Conservation (phyloP, 2,797 vertebrate species). For the Bradypus variegatus region DNA sequence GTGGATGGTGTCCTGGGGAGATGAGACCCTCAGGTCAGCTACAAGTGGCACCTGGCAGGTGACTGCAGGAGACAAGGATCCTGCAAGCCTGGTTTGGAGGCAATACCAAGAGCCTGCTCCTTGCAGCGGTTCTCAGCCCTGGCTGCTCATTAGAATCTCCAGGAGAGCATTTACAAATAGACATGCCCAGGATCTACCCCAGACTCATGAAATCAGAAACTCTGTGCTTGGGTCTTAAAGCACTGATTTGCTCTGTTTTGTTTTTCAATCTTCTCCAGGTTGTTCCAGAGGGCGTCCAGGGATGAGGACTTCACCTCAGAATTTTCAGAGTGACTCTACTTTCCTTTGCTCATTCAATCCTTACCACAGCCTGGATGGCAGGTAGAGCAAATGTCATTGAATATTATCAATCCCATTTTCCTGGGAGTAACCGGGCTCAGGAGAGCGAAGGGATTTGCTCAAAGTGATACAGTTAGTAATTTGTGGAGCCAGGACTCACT, state of each 20-base stretch:
- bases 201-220: neutral
- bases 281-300: neutral
- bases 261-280: neutral
- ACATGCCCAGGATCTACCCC: neutral
- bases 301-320: neutral
- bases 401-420: neutral
- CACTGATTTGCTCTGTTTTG: neutral
- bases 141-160: too few species aligned
- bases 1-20: neutral
- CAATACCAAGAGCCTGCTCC: neutral
- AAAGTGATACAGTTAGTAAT: neutral
- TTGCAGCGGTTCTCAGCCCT: too few species aligned
- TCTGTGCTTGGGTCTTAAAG: neutral
- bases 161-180: too few species aligned
- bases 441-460: neutral
- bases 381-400: neutral
- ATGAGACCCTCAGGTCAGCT: neutral
- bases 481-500: neutral
- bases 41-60: neutral
- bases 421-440: neutral
- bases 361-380: neutral
- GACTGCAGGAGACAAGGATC: neutral
- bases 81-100: neutral
- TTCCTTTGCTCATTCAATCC: neutral
- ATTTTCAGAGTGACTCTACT: neutral